Conservation (phyloP, 2,797 vertebrate genomes). For the Pangasius sanitwongsei region DNA sequence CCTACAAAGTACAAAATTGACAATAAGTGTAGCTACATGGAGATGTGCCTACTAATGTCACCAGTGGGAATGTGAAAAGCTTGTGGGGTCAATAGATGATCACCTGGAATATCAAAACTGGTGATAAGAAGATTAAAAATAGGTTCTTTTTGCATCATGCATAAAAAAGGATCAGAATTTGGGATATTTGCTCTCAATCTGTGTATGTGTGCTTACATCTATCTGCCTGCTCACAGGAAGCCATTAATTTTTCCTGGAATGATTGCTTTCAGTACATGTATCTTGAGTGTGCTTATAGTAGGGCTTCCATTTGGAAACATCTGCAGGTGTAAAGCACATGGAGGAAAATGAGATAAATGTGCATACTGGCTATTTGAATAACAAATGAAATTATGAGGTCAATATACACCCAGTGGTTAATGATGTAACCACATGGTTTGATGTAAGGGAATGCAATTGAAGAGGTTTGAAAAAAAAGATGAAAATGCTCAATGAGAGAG, state of each 20-base stretch:
- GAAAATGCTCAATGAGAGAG: not conserved
- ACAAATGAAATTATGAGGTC: not conserved
- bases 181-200: not conserved
- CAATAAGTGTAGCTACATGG: not conserved
- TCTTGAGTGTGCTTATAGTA: conserved; percentile 6
- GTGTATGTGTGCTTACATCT: not conserved
- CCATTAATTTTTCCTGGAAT: not conserved
- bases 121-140: not conserved
- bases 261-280: not conserved
- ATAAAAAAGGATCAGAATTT: not conserved
- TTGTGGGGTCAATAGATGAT: not conserved
- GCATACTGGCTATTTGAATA: conserved; percentile 4
- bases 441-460: not conserved
- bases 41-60: not conserved
- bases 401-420: not conserved
- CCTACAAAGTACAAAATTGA: not conserved
- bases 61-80: not conserved
- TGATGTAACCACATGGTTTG: not conserved
- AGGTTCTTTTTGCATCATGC: not conserved
- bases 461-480: not conserved
- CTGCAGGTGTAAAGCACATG: not conserved
- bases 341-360: conserved; percentile 8
- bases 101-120: not conserved
- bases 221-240: not conserved
- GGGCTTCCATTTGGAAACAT: not conserved